Conservation (phyloP, 2,888 invertebrate species). For the Microplitis manilae region DNA sequence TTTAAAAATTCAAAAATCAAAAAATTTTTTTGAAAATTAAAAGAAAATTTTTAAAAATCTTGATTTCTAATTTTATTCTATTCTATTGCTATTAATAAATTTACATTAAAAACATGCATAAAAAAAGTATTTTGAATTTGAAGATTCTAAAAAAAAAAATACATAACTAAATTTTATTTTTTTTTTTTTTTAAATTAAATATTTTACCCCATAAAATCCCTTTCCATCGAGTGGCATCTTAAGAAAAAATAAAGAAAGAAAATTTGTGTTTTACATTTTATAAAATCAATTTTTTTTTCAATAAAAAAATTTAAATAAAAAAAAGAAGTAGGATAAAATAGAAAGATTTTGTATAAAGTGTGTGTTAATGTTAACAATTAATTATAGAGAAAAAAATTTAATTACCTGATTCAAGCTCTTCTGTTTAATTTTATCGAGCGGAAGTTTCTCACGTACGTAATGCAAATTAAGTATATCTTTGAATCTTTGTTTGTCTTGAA, state of each 20-base stretch:
- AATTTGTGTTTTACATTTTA: conserved; percentile 32
- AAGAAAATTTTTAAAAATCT: too few relatives aligned
- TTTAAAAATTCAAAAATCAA: neutral
- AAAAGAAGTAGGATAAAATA: neutral
- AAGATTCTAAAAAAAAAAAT: conserved; percentile 20
- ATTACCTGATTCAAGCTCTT: conserved; percentile 81
- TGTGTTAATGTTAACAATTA: neutral
- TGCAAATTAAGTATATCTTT: conserved; percentile 87
- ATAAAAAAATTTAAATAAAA: neutral
- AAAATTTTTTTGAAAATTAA: neutral
- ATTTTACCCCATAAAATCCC: conserved; percentile 60
- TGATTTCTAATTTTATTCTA: neutral
- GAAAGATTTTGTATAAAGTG: neutral
- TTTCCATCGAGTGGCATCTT: conserved; percentile 58
- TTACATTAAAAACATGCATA: conserved; percentile 11
- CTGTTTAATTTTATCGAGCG: conserved; percentile 82
- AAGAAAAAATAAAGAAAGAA: conserved; percentile 18
- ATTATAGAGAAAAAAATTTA: conserved; percentile 14
- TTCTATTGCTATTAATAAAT: conserved; percentile 15
- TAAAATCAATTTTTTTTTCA: conserved; percentile 44
- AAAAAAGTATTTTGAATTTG: conserved; percentile 30
- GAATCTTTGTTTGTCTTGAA: conserved; percentile 79
- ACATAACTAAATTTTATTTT: conserved; percentile 8
- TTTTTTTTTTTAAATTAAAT: conserved; percentile 50
- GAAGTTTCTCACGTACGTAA: conserved; percentile 83